These are phyloP conservation scores for Odontophorus gujanensis DNA, from an alignment of 2,113 vertebrate genomes.

Conservation along the genomic window DNA sequence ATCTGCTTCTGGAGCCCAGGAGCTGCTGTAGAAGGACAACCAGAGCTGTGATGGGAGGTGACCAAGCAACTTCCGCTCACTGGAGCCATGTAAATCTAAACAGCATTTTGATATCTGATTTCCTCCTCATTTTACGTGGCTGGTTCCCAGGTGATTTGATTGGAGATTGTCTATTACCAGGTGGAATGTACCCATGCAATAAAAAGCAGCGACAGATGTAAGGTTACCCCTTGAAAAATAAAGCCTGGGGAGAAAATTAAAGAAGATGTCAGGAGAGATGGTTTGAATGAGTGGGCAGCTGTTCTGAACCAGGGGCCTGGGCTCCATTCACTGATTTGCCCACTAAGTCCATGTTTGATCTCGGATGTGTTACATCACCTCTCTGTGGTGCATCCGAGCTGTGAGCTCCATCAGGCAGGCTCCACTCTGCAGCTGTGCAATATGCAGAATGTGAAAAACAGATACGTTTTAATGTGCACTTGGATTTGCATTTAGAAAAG, in stretches of 20 bases:
- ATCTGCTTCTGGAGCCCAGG: not conserved
- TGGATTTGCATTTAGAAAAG: not conserved
- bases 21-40: not conserved
- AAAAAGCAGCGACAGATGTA: not conserved
- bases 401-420: not conserved
- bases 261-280: not conserved
- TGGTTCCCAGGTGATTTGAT: conserved; percentile 38
- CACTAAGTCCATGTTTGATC: not conserved
- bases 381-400: not conserved
- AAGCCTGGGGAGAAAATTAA: not conserved
- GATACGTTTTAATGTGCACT: not conserved
- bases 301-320: not conserved
- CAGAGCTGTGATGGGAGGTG: not conserved
- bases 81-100: not conserved
- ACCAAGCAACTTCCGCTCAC: not conserved
- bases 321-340: not conserved
- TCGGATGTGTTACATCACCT: not conserved
- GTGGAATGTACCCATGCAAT: not conserved
- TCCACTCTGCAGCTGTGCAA: not conserved
- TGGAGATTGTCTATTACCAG: conserved; percentile 3
- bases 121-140: not conserved
- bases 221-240: not conserved
- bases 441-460: not conserved
- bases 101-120: conserved; percentile 35
- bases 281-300: not conserved